Conservation (phyloP, 2,888 invertebrate genomes). For the Acrocyrtus sp. region DNA sequence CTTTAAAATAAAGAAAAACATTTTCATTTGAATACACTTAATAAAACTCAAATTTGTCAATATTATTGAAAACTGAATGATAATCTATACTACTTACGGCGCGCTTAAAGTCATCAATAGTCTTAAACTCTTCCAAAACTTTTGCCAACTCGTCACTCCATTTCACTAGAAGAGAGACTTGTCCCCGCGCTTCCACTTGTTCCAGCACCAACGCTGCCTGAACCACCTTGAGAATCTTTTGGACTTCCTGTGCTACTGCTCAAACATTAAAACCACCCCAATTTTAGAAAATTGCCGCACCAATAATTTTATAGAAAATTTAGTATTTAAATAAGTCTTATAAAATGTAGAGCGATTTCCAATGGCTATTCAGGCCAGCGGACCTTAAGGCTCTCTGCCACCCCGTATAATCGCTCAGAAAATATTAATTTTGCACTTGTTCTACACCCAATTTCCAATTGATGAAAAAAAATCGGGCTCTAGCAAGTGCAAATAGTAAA, state of each 20-base stretch:
- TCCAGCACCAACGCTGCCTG: conserved; percentile 11
- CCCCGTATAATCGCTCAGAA: conserved; percentile 44
- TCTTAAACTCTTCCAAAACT: conserved; percentile 82
- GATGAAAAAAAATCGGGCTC: conserved; percentile 47
- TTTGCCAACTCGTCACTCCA: conserved; percentile 80
- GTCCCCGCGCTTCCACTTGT: conserved; percentile 65
- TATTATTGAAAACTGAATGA: not conserved
- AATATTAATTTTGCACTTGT: conserved; percentile 45
- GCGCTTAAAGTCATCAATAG: conserved; percentile 82
- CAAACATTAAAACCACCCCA: too few species aligned
- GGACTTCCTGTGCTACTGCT: conserved; percentile 81
- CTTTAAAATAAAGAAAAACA: conserved; percentile 24
- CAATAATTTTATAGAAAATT: not conserved
- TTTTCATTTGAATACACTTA: not conserved
- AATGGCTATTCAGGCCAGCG: conserved; percentile 43
- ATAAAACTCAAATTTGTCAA: not conserved
- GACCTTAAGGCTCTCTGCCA: conserved; percentile 51
- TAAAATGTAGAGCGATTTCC: conserved; percentile 49
- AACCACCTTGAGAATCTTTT: conserved; percentile 67
- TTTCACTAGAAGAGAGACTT: conserved; percentile 80
- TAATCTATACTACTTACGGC: conserved; percentile 44
- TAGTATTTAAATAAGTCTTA: not conserved
- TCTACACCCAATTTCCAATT: conserved; percentile 52
- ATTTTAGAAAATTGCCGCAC: not conserved
- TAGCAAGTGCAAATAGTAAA: conserved; percentile 44